Evolutionary conservation across 1,140 invertebrate genomes (phyloP), one percentile per base, ranked within the genome.

Genomic region (Aphelinus certus): DNA sequence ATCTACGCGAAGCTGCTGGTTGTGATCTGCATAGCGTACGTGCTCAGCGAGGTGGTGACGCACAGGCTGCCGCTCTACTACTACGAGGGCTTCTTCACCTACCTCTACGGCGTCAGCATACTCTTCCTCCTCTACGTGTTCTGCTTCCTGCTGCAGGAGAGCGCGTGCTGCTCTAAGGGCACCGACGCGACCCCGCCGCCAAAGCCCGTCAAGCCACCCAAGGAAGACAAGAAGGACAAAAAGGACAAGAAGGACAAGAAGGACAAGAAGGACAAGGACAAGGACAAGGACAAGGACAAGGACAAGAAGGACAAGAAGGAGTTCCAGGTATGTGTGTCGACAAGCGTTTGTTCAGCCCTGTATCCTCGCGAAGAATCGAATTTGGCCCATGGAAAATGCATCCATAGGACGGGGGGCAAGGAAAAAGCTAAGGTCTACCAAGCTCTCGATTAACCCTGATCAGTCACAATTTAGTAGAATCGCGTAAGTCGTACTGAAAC

Each of bases 81-180:
- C 82, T 97, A 97, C 90, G 96, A 99, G 92, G 95, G 95, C 74
- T 98, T 98, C 90, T 99, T 98, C 90, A 96, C 97, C 61, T 99
- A 98, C 88, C 91, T 99, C 61, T 99, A 98, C 88, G 94, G 95
- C 78, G 92, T 94, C 87, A 98, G 96, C 88, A 96, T 99, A 83
- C 88, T 98, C 76, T 99, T 98, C 90, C 91, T 99, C 79, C 89
- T 98, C 78, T 99, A 98, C 88, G 96, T 98, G 62, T 98, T 98
- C 90, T 95, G 96, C 88, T 98, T 98, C 90, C 90, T 99, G 73
- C 92, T 99, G 72, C 95, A 96, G 90, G 95, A 97, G 86, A 94
- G 94, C 88, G 91, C 93, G 75, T 95, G 94, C 86, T 95, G 94
- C 86, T 91, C 91, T 71, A 91, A 91, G 73, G 91, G 90, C 55